Percentiles rank a stretch among this genome's conserved stretches.
Evolutionary conservation across 1,140 invertebrate species (phyloP).

Genomic region (Charaxes varanes): DNA sequence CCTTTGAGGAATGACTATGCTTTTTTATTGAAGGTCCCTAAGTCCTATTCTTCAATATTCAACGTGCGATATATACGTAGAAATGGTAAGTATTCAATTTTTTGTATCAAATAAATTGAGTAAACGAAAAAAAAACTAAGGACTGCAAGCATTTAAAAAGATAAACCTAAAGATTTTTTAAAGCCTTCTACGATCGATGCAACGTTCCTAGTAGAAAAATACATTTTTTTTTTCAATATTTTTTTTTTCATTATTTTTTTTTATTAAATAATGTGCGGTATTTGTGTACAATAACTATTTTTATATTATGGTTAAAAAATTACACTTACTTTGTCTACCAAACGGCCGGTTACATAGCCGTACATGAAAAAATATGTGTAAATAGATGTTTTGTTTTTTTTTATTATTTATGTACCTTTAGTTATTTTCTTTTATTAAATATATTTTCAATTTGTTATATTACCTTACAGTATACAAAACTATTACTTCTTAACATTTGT

Average conservation of each 20-base stretch:
- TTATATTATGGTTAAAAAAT: conserved; percentile 5
- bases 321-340: conserved; percentile 9
- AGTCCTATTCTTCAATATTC: conserved; percentile 5
- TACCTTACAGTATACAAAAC: conserved; percentile 18
- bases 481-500: conserved; percentile 36
- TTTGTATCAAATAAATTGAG: too few species aligned
- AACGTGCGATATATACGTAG: background rate
- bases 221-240: conserved; percentile 14
- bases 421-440: conserved; percentile 21
- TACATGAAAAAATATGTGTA: conserved; percentile 19
- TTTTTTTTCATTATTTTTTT: conserved; percentile 9
- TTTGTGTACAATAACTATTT: conserved; percentile 11
- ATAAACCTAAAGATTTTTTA: background rate
- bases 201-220: conserved; percentile 27
- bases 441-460: background rate
- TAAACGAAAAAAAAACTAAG: background rate
- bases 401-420: conserved; percentile 20
- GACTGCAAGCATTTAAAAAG: too few species aligned
- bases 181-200: conserved; percentile 8
- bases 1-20: too few species aligned
- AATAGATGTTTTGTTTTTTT: conserved; percentile 12
- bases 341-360: conserved; percentile 12
- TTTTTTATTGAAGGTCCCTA: too few species aligned
- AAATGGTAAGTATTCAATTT: background rate
- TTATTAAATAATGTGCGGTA: conserved; percentile 9